A percentile compares a stretch with the other conserved stretches of the same genome.
phyloP scores from a whole-genome alignment of 2,797 vertebrate genomes.

The Channallabes apus region DNA sequence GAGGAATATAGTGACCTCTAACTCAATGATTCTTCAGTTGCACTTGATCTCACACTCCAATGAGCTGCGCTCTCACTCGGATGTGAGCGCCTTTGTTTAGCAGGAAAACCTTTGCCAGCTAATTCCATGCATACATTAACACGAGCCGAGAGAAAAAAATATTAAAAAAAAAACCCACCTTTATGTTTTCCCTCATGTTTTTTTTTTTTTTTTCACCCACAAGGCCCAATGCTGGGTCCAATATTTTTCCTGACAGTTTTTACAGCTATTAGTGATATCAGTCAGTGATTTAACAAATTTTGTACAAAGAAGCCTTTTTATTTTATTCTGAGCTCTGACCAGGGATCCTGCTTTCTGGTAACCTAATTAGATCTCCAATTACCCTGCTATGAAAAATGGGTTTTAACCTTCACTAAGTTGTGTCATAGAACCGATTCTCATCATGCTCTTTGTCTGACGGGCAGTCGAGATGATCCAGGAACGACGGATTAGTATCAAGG shows the following conservation, averaged over 20 bases:
- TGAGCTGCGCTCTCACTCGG: slow-evolving; percentile 34
- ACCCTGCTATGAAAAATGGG: slow-evolving; percentile 36
- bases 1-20: background rate
- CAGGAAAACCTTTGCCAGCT: slow-evolving; percentile 44
- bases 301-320: slow-evolving; percentile 45
- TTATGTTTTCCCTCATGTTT: background rate
- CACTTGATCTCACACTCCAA: slow-evolving; percentile 25
- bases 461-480: background rate
- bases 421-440: slow-evolving; percentile 22
- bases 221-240: background rate
- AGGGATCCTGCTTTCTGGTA: slow-evolving; percentile 45
- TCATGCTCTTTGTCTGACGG: background rate
- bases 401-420: slow-evolving; percentile 41
- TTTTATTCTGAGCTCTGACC: slow-evolving; percentile 52
- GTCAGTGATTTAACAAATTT: slow-evolving; percentile 45
- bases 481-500: background rate
- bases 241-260: slow-evolving; percentile 48
- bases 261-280: slow-evolving; percentile 50
- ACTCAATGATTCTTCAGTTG: slow-evolving; percentile 26
- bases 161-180: background rate
- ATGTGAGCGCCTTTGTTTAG: slow-evolving; percentile 49
- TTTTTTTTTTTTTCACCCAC: too few relatives aligned
- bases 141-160: background rate
- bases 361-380: slow-evolving; percentile 56
- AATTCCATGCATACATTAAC: slow-evolving; percentile 44